Evolutionary conservation across 2,797 vertebrate genomes (phyloP).

Genomic region (Pygocentrus nattereri): DNA sequence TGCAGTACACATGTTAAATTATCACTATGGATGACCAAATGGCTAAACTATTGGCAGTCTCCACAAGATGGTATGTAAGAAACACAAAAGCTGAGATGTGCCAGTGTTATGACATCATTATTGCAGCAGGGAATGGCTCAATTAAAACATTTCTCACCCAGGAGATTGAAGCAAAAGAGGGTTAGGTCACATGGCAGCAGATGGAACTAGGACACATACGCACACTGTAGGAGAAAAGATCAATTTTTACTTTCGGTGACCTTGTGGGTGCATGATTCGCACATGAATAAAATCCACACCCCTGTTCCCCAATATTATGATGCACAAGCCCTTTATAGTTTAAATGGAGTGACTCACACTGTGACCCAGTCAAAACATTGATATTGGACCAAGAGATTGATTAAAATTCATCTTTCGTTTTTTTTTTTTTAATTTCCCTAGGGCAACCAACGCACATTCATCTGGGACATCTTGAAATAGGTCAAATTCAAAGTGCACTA

Average conservation of each 20-base stretch:
- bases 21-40: too few species aligned
- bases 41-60: background rate
- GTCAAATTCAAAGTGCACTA: conserved; percentile 70
- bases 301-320: too few species aligned
- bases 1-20: background rate
- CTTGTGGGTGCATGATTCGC: background rate
- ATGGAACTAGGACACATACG: conserved; percentile 71
- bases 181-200: conserved; percentile 61
- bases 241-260: conserved; percentile 13
- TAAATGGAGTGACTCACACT: conserved; percentile 4
- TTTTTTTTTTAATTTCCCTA: conserved; percentile 17
- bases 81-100: background rate
- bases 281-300: background rate
- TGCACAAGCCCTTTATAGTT: background rate
- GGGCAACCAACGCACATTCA: conserved; percentile 46
- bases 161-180: conserved; percentile 67
- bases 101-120: conserved; percentile 21
- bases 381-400: background rate
- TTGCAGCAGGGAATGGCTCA: conserved; percentile 60
- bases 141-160: conserved; percentile 68
- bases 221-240: background rate
- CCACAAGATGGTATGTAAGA: background rate
- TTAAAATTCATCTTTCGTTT: conserved; percentile 38
- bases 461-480: conserved; percentile 62
- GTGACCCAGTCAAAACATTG: conserved; percentile 30